Percentiles rank a stretch among this genome's conserved stretches.
These are phyloP conservation scores for Hippocampus mohnikei DNA, from an alignment of 2,113 vertebrate species.

Conservation along the genomic window DNA sequence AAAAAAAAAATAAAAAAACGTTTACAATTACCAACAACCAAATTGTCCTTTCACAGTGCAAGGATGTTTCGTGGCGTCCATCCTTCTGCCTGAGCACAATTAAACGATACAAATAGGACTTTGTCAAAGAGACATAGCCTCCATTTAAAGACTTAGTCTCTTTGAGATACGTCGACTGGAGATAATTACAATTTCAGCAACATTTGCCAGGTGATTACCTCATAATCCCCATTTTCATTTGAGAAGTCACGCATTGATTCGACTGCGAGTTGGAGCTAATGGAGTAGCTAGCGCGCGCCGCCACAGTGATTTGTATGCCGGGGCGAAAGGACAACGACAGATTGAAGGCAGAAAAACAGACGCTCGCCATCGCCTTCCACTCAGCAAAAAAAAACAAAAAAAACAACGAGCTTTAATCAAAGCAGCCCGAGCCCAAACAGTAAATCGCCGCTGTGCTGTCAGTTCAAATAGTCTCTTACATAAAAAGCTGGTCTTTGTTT, in stretches of 20 bases:
- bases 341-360: conserved; percentile 68
- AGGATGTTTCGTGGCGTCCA: not conserved
- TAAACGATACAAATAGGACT: conserved; percentile 4
- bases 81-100: not conserved
- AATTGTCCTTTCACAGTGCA: not conserved
- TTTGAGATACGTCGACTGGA: conserved; percentile 53
- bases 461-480: conserved; percentile 23
- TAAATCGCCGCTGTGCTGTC: conserved; percentile 48
- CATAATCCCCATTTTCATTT: conserved; percentile 77
- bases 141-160: conserved; percentile 68
- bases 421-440: conserved; percentile 43
- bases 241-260: conserved; percentile 77
- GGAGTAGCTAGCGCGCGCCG: conserved; percentile 66
- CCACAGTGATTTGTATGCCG: conserved; percentile 69
- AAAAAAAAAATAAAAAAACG: not conserved
- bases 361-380: conserved; percentile 31
- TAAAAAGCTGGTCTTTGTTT: conserved; percentile 24
- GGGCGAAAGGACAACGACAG: conserved; percentile 64
- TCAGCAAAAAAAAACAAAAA: conserved; percentile 8
- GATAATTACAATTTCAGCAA: conserved; percentile 75
- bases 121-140: conserved; percentile 22
- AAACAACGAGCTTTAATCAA: conserved; percentile 61
- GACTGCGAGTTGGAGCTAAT: conserved; percentile 72
- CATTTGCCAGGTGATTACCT: conserved; percentile 74
- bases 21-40: not conserved